Evolutionary conservation across 2,797 vertebrate genomes (phyloP).

Genomic region (Lagocephalus sceleratus): DNA sequence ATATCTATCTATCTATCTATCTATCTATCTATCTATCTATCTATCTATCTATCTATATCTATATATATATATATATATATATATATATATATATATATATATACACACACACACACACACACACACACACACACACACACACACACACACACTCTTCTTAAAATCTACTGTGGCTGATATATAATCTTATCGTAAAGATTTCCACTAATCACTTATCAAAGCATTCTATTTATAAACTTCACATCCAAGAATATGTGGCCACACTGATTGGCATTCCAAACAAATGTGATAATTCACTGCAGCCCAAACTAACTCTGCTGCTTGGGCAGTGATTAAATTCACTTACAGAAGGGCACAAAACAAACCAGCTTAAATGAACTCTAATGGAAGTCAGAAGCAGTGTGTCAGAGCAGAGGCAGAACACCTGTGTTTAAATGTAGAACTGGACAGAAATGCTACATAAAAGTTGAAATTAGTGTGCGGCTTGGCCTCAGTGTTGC

Average conservation of each 20-base stretch:
- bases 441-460: slow-evolving; percentile 1
- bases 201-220: not conserved
- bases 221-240: slow-evolving; percentile 36
- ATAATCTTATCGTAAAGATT: not conserved
- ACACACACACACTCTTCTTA: too few species aligned
- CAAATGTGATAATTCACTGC: slow-evolving; percentile 27
- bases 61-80: too few species aligned
- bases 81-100: too few species aligned
- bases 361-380: slow-evolving; percentile 33
- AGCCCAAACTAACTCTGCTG: slow-evolving; percentile 9
- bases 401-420: slow-evolving; percentile 41
- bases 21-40: too few species aligned
- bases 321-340: slow-evolving; percentile 12
- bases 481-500: slow-evolving; percentile 12
- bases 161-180: too few species aligned
- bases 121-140: too few species aligned
- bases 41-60: too few species aligned
- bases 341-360: slow-evolving; percentile 27
- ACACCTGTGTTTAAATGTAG: slow-evolving; percentile 1
- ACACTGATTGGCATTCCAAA: slow-evolving; percentile 20
- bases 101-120: too few species aligned
- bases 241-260: slow-evolving; percentile 20
- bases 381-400: slow-evolving; percentile 52
- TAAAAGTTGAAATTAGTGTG: slow-evolving; percentile 28
- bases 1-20: too few species aligned